phyloP scores from a whole-genome alignment of 2,797 vertebrate species.

The Melanogrammus aeglefinus region DNA sequence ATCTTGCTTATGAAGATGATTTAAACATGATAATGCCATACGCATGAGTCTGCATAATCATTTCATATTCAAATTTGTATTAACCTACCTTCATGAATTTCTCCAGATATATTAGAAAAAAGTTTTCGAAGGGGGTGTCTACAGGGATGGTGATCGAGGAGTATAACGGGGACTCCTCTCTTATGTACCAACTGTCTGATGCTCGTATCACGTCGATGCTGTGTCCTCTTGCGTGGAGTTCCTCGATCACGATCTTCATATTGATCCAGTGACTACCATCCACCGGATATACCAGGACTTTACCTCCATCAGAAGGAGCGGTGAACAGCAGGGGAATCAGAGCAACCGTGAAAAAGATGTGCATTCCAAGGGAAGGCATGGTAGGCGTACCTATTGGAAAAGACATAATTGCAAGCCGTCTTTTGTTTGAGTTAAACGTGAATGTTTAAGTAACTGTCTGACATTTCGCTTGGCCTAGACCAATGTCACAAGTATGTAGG shows the following conservation, averaged over 20 bases:
- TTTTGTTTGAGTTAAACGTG: neutral
- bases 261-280: conserved; percentile 3
- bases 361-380: neutral
- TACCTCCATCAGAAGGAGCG: neutral
- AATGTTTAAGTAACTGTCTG: too few species aligned
- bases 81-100: neutral
- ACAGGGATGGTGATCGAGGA: neutral
- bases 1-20: neutral
- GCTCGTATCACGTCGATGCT: neutral
- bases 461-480: neutral
- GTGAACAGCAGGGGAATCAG: neutral
- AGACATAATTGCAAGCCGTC: neutral
- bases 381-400: neutral
- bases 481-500: neutral
- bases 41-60: neutral
- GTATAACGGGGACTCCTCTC: neutral
- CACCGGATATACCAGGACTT: neutral
- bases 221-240: neutral
- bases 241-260: neutral
- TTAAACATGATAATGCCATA: neutral
- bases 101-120: neutral
- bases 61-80: neutral
- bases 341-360: neutral
- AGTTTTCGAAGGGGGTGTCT: neutral
- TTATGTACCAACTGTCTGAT: neutral